A percentile compares a stretch with the other conserved stretches of the same genome.
phyloP scores from a whole-genome alignment of 2,113 vertebrate species.

The Callorhinus ursinus region DNA sequence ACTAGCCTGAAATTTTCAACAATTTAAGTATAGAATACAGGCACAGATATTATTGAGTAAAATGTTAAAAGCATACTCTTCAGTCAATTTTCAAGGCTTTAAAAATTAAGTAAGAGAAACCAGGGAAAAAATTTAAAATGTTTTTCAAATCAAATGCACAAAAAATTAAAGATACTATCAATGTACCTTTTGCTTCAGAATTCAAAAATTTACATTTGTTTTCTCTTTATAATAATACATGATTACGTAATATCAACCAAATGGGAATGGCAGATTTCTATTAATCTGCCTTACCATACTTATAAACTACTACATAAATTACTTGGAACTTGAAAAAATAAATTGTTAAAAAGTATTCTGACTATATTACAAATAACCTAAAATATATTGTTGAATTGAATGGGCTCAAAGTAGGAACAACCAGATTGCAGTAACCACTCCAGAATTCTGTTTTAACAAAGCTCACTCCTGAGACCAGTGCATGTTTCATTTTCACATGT shows the following conservation, averaged over 20 bases:
- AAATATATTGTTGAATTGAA: neutral
- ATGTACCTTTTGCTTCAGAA: neutral
- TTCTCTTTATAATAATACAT: neutral
- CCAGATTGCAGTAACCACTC: neutral
- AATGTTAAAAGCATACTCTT: conserved; percentile 26
- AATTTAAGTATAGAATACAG: neutral
- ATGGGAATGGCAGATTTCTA: neutral
- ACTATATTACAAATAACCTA: neutral
- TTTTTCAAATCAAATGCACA: conserved; percentile 29
- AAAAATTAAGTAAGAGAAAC: neutral
- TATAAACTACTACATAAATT: conserved; percentile 7
- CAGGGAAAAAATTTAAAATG: neutral
- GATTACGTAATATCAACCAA: neutral
- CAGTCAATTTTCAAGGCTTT: neutral
- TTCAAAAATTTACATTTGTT: neutral
- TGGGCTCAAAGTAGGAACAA: neutral
- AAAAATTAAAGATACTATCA: neutral
- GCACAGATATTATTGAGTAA: neutral
- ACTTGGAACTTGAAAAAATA: neutral
- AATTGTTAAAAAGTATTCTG: neutral
- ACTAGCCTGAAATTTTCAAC: neutral
- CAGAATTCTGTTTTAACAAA: neutral
- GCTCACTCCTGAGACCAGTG: neutral
- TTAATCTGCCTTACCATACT: neutral
- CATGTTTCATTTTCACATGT: conserved; percentile 17